Percentiles rank a stretch among this genome's conserved stretches.
Evolutionary conservation across 2,888 invertebrate genomes (phyloP).

Genomic region (Muscina levida): DNA sequence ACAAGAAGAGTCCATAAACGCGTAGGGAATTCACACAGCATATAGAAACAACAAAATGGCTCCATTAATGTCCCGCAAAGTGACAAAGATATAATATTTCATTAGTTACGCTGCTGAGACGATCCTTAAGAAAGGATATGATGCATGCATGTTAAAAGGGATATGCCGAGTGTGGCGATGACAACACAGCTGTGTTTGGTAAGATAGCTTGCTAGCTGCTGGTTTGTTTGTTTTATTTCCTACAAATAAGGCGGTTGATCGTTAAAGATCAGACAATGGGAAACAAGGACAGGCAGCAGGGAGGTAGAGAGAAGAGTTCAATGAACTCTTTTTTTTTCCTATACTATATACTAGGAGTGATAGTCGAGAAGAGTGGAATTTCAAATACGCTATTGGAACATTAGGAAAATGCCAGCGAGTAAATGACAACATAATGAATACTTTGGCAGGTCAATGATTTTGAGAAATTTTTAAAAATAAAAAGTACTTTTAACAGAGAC

Average conservation of each 20-base stretch:
- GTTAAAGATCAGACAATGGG: too few relatives aligned
- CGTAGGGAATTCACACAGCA: too few relatives aligned
- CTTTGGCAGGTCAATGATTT: too few relatives aligned
- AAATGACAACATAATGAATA: too few relatives aligned
- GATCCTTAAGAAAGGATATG: constrained; percentile 22
- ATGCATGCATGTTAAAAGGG: neutral
- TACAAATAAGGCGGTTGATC: neutral
- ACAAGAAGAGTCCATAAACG: neutral
- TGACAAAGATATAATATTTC: constrained; percentile 33
- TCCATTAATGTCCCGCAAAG: neutral
- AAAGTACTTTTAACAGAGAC: too few relatives aligned
- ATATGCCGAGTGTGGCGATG: neutral
- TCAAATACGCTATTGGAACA: too few relatives aligned
- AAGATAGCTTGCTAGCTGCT: too few relatives aligned
- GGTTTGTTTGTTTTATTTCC: constrained; percentile 8
- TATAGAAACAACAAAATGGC: too few relatives aligned
- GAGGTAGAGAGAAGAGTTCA: neutral
- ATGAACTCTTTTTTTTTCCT: neutral
- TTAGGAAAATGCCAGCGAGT: too few relatives aligned
- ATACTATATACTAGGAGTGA: constrained; percentile 1
- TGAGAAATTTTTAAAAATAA: too few relatives aligned
- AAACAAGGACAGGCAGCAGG: neutral
- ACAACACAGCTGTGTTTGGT: constrained; percentile 29
- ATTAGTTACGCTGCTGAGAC: constrained; percentile 22
- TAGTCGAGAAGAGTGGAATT: neutral